Conservation (phyloP, 2,797 vertebrate species). For the Malurus leucopterus region DNA sequence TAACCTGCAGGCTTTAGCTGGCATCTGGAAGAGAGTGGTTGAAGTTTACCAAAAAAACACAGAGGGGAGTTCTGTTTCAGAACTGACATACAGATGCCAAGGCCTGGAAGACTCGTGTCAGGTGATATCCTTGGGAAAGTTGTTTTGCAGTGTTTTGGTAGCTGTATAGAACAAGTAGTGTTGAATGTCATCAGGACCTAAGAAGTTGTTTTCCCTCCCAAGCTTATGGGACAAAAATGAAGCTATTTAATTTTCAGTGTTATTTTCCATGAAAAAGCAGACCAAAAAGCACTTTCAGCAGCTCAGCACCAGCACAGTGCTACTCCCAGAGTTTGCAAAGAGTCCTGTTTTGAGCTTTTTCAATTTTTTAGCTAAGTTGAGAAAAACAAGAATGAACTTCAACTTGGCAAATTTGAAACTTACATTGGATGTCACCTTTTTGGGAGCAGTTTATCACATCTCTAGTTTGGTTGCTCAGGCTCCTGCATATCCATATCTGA, state of each 20-base stretch:
- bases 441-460: neutral
- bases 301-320: neutral
- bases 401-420: neutral
- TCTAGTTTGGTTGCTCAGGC: neutral
- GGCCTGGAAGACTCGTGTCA: neutral
- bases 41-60: neutral
- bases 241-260: neutral
- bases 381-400: neutral
- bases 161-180: neutral
- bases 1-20: neutral
- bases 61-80: fast-evolving
- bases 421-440: neutral
- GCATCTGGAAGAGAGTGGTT: neutral
- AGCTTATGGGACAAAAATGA: neutral
- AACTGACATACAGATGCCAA: neutral
- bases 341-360: neutral
- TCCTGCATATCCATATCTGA: neutral
- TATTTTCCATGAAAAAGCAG: neutral
- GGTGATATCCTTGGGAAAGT: neutral
- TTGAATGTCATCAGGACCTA: neutral
- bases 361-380: neutral
- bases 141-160: neutral
- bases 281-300: neutral
- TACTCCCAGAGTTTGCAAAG: neutral
- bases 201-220: neutral